Evolutionary conservation across 2,888 invertebrate genomes (phyloP).

Genomic region (Calliphora vomitoria): DNA sequence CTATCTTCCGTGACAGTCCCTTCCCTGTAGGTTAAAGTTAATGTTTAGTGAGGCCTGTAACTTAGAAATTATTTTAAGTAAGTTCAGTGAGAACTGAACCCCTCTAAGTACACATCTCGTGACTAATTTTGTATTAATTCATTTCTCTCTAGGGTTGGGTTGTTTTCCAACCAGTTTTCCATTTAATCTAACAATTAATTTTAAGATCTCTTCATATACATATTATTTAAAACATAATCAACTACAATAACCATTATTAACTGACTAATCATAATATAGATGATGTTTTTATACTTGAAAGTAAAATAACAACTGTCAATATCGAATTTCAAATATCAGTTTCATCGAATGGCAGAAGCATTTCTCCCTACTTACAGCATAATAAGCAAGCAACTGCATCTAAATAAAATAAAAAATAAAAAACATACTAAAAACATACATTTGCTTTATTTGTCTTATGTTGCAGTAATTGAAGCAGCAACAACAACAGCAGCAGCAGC

Average conservation of each 20-base stretch:
- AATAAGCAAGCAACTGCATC: slow-evolving; percentile 57
- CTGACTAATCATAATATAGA: slow-evolving; percentile 13
- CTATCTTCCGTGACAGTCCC: no score
- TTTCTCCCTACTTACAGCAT: slow-evolving; percentile 15
- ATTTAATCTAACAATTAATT: not conserved
- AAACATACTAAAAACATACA: slow-evolving; percentile 16
- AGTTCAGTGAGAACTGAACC: no score
- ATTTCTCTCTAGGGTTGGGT: no score
- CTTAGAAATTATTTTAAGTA: no score
- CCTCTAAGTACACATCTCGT: no score
- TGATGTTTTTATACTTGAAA: not conserved
- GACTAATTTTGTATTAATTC: no score
- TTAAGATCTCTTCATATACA: not conserved
- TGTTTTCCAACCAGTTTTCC: not conserved
- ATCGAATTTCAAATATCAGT: slow-evolving; percentile 35
- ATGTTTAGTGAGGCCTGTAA: no score
- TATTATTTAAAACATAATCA: not conserved
- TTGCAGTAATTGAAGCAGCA: slow-evolving; percentile 53
- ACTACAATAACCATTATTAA: slow-evolving; percentile 25
- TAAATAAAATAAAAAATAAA: not conserved
- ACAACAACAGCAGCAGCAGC: slow-evolving; percentile 10
- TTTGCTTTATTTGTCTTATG: slow-evolving; percentile 61
- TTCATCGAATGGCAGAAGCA: slow-evolving; percentile 18
- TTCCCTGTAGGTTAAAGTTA: no score
- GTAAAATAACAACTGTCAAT: slow-evolving; percentile 36